Evolutionary conservation across 2,888 invertebrate genomes (phyloP).

Genomic region (Julus scandinavius): DNA sequence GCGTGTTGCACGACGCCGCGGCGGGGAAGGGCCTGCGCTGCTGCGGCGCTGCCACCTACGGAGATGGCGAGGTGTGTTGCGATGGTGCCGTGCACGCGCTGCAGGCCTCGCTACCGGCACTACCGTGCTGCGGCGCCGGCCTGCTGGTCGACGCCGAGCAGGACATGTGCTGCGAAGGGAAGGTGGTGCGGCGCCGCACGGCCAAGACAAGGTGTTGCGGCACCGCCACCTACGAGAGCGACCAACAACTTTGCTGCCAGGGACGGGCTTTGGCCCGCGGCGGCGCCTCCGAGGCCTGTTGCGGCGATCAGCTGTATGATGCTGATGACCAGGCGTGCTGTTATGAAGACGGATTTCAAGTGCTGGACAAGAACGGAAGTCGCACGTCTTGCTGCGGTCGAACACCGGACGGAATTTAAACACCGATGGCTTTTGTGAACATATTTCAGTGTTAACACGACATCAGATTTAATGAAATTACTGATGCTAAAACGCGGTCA

Average conservation of each 20-base stretch:
- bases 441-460: no score
- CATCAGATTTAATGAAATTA: no score
- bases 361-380: neutral
- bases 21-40: neutral
- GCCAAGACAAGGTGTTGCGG: neutral
- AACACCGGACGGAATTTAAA: no score
- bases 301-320: neutral
- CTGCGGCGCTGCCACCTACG: slow-evolving; percentile 1
- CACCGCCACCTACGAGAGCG: neutral
- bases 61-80: neutral
- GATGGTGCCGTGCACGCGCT: neutral
- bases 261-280: neutral
- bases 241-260: slow-evolving; percentile 31
- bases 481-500: no score
- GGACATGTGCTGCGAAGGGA: slow-evolving; percentile 32
- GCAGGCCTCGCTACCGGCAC: no score
- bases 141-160: neutral
- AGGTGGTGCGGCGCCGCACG: neutral
- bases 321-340: neutral
- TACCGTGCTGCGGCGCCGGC: neutral
- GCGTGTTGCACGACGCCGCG: neutral
- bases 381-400: neutral
- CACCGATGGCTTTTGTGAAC: no score
- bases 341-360: neutral
- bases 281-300: neutral